Evolutionary conservation across 2,888 invertebrate species (phyloP).

Genomic region (Amphiduros pacificus): DNA sequence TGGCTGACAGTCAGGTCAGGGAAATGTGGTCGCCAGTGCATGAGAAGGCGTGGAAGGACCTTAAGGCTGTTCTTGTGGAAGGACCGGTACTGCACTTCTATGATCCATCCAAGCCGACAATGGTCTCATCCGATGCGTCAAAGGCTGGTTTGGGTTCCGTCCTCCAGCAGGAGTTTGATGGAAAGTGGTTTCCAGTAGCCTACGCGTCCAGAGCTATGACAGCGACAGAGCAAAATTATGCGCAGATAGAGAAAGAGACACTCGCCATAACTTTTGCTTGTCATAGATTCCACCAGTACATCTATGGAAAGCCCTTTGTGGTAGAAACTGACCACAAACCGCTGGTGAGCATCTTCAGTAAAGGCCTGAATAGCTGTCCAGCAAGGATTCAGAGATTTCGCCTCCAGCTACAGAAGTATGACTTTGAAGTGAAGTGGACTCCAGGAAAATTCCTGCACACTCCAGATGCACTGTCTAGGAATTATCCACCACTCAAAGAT

Average conservation of each 20-base stretch:
- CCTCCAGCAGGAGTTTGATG: slow-evolving; percentile 15
- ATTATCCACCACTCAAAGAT: no score
- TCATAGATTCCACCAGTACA: slow-evolving; percentile 11
- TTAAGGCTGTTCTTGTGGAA: background rate
- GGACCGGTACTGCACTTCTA: slow-evolving; percentile 17
- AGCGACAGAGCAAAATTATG: slow-evolving; percentile 11
- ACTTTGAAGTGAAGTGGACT: background rate
- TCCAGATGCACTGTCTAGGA: slow-evolving; percentile 3
- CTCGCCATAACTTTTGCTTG: background rate
- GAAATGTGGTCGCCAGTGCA: no score
- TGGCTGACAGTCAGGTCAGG: no score
- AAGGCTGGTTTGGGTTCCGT: slow-evolving; percentile 11
- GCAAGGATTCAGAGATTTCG: slow-evolving; percentile 33
- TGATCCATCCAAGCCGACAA: slow-evolving; percentile 6
- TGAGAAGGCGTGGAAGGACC: background rate
- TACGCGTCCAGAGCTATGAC: slow-evolving; percentile 24
- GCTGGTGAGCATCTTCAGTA: slow-evolving; percentile 27
- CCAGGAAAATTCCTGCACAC: slow-evolving; percentile 5
- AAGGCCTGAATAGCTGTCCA: slow-evolving; percentile 26
- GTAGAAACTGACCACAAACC: slow-evolving; percentile 33
- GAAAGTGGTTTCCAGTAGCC: no score
- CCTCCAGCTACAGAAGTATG: slow-evolving; percentile 27
- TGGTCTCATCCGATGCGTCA: slow-evolving; percentile 4
- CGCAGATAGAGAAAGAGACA: slow-evolving; percentile 3
- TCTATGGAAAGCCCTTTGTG: background rate